Evolutionary conservation across 2,888 invertebrate genomes (phyloP).

Genomic region (Strigamia crassipes): DNA sequence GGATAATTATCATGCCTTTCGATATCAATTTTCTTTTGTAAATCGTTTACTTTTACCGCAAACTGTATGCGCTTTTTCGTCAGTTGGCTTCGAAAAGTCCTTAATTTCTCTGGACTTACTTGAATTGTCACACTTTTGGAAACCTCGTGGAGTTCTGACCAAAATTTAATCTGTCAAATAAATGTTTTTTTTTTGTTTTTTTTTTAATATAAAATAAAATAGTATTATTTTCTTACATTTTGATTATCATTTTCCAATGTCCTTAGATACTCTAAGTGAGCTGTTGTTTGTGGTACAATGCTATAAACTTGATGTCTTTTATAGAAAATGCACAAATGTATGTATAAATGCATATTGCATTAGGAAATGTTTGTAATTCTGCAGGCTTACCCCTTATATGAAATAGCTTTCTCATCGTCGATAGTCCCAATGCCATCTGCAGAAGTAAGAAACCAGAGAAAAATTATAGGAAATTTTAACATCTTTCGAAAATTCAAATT

Average conservation of each 20-base stretch:
- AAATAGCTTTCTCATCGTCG: neutral
- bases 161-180: neutral
- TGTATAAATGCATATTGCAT: neutral
- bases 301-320: neutral
- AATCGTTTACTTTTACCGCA: neutral
- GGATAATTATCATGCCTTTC: neutral
- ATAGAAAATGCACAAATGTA: neutral
- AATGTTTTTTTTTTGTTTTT: too few relatives aligned
- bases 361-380: neutral
- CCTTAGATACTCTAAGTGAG: neutral
- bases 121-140: neutral
- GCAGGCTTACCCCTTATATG: neutral
- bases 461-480: neutral
- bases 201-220: too few relatives aligned
- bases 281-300: neutral
- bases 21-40: neutral
- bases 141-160: neutral
- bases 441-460: neutral
- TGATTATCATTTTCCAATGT: neutral
- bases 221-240: neutral
- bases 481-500: neutral
- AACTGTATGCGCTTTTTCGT: neutral
- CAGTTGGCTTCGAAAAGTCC: neutral
- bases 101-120: neutral
- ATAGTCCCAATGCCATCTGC: neutral